Base-by-base conservation (phyloP, 2,797 vertebrate species). In the Poeciliopsis turneri region DNA sequence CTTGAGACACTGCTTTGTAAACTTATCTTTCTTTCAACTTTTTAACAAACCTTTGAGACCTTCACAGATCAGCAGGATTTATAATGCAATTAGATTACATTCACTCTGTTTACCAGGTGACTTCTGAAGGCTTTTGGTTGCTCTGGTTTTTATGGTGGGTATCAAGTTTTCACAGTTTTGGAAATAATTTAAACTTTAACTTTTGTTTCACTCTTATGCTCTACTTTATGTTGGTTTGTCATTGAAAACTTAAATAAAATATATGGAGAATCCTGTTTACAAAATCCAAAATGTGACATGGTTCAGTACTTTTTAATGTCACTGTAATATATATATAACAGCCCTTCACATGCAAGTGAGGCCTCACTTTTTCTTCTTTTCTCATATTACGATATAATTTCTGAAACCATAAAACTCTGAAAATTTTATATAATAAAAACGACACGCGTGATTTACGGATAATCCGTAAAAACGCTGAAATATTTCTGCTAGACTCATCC, bases 401-500 rank as follows among this genome's bases (percentile, higher is more conserved):
- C 18, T n/a, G 51, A 49, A 80, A 7, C 45, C 51, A 16, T 18
- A 61, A 61, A 18, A 4, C 61, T 33, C 82, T 20, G 83, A 49
- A 76, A 73, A 77, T 39, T 10, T 9, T 33, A 79, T 64, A 76
- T 75, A 53, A 33, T 55, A 11, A 69, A 77, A 75, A 55, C 43
- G 28, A 69, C 33, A 66, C 36, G 39, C 77, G 78, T 80, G 73
- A 85, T 87, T 49, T 76, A 79, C 66, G 78, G 79, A 83, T 83
- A 81, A 82, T 57, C 47, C 53, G 76, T 78, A 79, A 81, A 84
- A 81, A 43, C 3, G 47, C 15, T 84, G 71, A 88, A 82, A 78
- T 82, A 85, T 80, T 86, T 77, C 76, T 80, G 82, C 73, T 77
- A 33, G 70, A 73, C 78, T 79, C 55, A 77, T 77, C 77, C 82